Base-by-base conservation (phyloP, 2,888 invertebrate species). In the Platycheirus rosarum region DNA sequence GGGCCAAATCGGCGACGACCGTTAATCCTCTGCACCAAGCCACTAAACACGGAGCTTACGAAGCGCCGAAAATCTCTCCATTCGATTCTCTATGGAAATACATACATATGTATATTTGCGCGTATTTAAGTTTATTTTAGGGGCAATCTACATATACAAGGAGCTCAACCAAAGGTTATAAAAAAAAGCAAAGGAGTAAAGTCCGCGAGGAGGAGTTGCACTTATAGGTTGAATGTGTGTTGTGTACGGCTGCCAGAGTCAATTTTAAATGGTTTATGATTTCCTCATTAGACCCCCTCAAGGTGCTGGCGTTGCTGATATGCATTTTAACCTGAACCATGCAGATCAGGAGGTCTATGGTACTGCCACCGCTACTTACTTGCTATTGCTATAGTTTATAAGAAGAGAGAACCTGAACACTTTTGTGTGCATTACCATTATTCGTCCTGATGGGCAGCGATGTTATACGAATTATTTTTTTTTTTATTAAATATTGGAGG, bases 251-350 rank as follows among this genome's bases (percentile, higher is more conserved):
- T 53, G 65, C 70, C 40, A 80, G 1, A 60, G 76, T 70, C 76
- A 80, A 80, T 80, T 76, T 60, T 57, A 70, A 76, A 76, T 80
- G 66, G 70, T 80, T 66, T 80, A 80, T 70, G 76, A 80, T 75
- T 80, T 80, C 80, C 80, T 80, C 76, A 60, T 80, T 71, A 53
- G 70, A 70, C 53, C 76, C 70, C 80, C 76, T 62, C 60, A 42
- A 42, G 76, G 53, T 48, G 40, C 16, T 60, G 29, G 29, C n/a
- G 60, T 6, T 29, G 60, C 53, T 60, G 76, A 62, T 42, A 74
- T 48, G 53, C 49, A 44, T 78, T 65, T 78, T 37, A 63, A 70
- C 49, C 69, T 49, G 16, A 79, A 51, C 44, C 63, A 48, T 57
- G 55, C 68, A 70, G 76, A 70, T 76, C 80, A 76, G 53, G 49